These are phyloP conservation scores for Catocala sponsa DNA, from an alignment of 2,888 invertebrate genomes.

Conservation along the genomic window DNA sequence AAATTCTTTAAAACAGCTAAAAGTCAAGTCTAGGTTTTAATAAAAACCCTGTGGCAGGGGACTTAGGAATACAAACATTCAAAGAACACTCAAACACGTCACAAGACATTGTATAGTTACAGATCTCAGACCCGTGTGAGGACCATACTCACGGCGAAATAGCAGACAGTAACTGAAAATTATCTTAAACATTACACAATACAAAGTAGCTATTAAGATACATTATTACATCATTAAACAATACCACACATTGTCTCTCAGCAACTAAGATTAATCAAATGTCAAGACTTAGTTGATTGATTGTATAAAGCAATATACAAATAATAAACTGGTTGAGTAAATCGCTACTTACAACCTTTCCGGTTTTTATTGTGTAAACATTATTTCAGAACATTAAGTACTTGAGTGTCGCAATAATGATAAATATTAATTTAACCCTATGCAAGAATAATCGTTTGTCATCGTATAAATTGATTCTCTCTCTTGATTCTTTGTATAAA, in stretches of 20 bases:
- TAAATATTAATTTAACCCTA: conserved; percentile 37
- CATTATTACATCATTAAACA: neutral
- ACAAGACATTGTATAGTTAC: too few relatives aligned
- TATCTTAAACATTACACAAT: neutral
- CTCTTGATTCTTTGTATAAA: too few relatives aligned
- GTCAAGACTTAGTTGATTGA: conserved; percentile 37
- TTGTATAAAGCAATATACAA: conserved; percentile 11
- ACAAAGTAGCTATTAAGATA: neutral
- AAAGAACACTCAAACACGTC: too few relatives aligned
- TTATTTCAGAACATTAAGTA: conserved; percentile 35
- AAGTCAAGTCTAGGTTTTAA: too few relatives aligned
- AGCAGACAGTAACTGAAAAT: too few relatives aligned
- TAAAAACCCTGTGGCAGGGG: too few relatives aligned
- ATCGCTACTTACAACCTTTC: conserved; percentile 17
- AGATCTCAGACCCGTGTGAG: too few relatives aligned
- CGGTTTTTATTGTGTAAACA: conserved; percentile 23
- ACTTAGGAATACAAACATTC: too few relatives aligned
- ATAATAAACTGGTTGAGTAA: conserved; percentile 21
- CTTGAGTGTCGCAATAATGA: conserved; percentile 30
- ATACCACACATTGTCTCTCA: conserved; percentile 13
- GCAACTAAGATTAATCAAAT: conserved; percentile 35
- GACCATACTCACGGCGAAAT: too few relatives aligned
- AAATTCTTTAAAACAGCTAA: too few relatives aligned
- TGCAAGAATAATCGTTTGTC: conserved; percentile 27
- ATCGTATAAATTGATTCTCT: conserved; percentile 23